A percentile compares a stretch with the other conserved stretches of the same genome.
Conservation (phyloP, 2,797 vertebrate species). For the Dendrocincla tyrannina region DNA sequence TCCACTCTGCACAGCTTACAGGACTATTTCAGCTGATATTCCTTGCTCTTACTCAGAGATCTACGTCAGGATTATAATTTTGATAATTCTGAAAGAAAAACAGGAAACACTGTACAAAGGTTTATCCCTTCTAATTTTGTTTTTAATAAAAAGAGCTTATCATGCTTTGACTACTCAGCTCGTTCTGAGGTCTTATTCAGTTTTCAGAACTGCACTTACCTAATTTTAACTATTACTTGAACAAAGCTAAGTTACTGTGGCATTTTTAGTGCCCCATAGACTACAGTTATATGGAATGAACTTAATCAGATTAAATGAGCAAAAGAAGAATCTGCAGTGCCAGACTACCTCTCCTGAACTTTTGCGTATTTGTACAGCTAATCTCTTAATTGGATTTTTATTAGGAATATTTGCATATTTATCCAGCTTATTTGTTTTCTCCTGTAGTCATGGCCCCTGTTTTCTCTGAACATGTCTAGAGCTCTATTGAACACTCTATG, state of each 20-base stretch:
- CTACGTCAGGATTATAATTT: not conserved
- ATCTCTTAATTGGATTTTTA: conserved; percentile 42
- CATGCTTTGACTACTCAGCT: not conserved
- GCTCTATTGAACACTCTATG: not conserved
- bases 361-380: conserved; percentile 16
- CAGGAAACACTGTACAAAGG: not conserved
- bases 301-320: conserved; percentile 16
- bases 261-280: not conserved
- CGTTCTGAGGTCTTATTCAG: not conserved
- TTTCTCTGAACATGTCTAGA: not conserved
- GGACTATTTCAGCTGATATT: not conserved
- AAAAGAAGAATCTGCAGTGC: not conserved
- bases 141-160: not conserved
- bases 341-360: conserved; percentile 23
- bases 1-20: not conserved
- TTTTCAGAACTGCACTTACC: not conserved
- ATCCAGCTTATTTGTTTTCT: not conserved
- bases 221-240: not conserved
- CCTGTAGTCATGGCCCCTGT: not conserved
- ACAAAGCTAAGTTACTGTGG: not conserved
- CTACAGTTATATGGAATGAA: not conserved
- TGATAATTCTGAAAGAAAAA: not conserved
- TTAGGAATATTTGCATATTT: conserved; percentile 30
- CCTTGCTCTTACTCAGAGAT: not conserved
- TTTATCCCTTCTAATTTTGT: not conserved